Base-by-base conservation (phyloP, 2,888 invertebrate genomes). In the Leptothorax acervorum region DNA sequence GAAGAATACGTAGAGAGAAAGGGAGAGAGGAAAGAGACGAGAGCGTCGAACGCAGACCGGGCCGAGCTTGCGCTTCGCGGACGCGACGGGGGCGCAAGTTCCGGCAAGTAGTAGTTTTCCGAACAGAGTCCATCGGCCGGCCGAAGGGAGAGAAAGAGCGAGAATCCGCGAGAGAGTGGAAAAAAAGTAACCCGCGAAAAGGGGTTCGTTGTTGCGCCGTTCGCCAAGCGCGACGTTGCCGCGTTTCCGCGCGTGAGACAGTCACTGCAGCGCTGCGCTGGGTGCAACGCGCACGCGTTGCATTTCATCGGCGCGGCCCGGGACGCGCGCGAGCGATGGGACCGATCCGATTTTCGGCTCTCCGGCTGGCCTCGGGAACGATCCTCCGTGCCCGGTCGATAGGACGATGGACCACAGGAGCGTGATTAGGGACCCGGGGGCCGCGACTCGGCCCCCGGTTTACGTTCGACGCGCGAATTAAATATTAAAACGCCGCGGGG, bases 161-260 rank as follows among this genome's bases (percentile, higher is more conserved):
- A 84, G 79, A 73, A 23, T 23, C 23, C 23, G 75, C 85, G 71
- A 82, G 87, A 42, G 42, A 42, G 42, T n/a, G 85, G 83, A 83
- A 86, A 71, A 71, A 89, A 88, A 89, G 88, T 88, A 87, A 88
- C 85, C 85, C 86, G 84, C 83, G 88, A 89, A 88, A 87, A 90
- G 86, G 91, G 91, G 86, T 91, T 90, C 87, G 88, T 86, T 86
- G 87, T 83, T 86, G 84, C 85, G 85, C 79, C 84, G 83, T 76
- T 84, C 68, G 83, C 15, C 65, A 31, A 55, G 84, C 89, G 85
- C 89, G 45, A 35, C 68, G 89, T 90, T 90, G 90, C 90, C 89
- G 53, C 51, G 53, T 86, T 48, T 55, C 15, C 60, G 55, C 18
- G 57, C 60, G 60, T 35, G 35, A 5, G 5, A 6, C 5, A 6